Base-by-base conservation (phyloP, 2,888 invertebrate genomes). In the Schizaphis graminum region DNA sequence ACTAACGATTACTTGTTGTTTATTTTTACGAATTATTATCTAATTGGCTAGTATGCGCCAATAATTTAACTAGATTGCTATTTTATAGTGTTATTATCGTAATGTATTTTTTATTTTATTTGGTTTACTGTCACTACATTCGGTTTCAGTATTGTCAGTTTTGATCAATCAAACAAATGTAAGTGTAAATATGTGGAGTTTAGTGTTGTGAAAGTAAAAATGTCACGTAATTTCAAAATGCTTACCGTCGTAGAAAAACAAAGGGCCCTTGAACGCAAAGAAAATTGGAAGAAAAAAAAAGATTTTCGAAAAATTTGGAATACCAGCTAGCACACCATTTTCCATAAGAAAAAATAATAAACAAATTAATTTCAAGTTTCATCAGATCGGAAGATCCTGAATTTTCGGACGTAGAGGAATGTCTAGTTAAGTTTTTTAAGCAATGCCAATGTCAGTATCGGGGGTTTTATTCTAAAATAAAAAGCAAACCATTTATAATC, bases 351-450 rank as follows among this genome's bases (percentile, higher is more conserved):
- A 88, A 13, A 56, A 61, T 57, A 57, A 35, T n/a, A 49, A 86
- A 24, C 21, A 93, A n/a, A 87, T 67, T 26, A 11, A 91, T 47
- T 53, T 77, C 0, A n/a, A 91, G 10, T 77, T 47, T 28, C 28
- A n/a, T n/a, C 7, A 8, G 49, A 77, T n/a, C 3, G 35, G 77
- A 77, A 35, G 77, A n/a, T 10, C 41, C 88, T 91, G 94, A 91
- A 86, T 94, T 92, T 94, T 90, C 57, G 91, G 94, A 94, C 56
- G 88, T 95, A 85, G 94, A 95, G 47, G 92, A 95, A 94, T 91
- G 94, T 93, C 84, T 95, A 53, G 49, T 91, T 35, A 56, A 84
- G 53, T 94, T 91, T 89, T 57, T 94, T 41, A 91, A 94, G 41
- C 92, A 94, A 92, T 61, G 86, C 67, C 49, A 94, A 91, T 84